These are phyloP conservation scores for Halictus ligatus DNA, from an alignment of 2,888 invertebrate genomes.

Conservation along the genomic window DNA sequence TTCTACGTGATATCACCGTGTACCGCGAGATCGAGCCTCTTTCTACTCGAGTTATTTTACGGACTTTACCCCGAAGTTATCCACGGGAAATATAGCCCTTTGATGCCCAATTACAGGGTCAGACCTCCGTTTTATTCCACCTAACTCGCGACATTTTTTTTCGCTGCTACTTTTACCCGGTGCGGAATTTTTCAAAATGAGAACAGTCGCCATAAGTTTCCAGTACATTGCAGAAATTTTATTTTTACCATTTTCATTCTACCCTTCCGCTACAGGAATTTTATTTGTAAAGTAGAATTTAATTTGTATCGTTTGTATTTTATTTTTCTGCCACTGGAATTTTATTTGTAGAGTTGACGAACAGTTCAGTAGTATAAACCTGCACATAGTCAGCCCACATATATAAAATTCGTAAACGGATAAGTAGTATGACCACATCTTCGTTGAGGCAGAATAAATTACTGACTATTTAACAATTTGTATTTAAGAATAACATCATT, in stretches of 20 bases:
- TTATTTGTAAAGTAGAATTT: too few relatives aligned
- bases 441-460: not conserved
- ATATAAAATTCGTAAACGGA: not conserved
- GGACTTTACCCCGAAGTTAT: constrained; percentile 8
- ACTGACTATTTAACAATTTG: not conserved
- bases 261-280: not conserved
- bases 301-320: not conserved
- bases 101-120: constrained; percentile 81
- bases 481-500: too few relatives aligned
- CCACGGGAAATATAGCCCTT: constrained; percentile 76
- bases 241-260: not conserved
- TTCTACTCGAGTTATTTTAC: constrained; percentile 30
- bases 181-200: not conserved
- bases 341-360: not conserved
- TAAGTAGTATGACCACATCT: not conserved
- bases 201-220: not conserved
- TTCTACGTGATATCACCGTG: constrained; percentile 37
- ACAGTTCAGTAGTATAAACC: not conserved
- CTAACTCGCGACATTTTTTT: not conserved
- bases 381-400: not conserved
- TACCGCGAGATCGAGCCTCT: constrained; percentile 67
- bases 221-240: not conserved
- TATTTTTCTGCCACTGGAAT: not conserved
- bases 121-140: constrained; percentile 64
- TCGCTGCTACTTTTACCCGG: not conserved